These are phyloP conservation scores for Diarsia mendica DNA, from an alignment of 2,888 invertebrate species.

Conservation along the genomic window DNA sequence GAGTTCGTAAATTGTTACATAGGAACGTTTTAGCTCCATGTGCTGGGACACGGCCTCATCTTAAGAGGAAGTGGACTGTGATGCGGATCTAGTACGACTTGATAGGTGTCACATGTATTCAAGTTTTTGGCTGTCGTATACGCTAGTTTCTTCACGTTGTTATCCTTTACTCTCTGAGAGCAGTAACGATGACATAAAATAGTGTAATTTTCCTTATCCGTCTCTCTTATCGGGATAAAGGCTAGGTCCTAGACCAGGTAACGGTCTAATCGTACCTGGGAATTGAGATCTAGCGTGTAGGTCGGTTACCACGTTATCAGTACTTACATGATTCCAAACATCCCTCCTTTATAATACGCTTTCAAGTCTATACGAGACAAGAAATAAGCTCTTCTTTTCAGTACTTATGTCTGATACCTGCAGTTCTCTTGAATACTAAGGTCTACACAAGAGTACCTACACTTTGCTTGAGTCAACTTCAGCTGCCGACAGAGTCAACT, in stretches of 20 bases:
- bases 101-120: too few species aligned
- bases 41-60: too few species aligned
- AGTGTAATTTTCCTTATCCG: too few species aligned
- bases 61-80: background rate
- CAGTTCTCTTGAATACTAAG: background rate
- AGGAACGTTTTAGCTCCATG: background rate
- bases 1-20: background rate
- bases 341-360: background rate
- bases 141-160: background rate
- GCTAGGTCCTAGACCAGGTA: background rate
- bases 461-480: too few species aligned
- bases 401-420: background rate
- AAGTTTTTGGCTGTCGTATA: too few species aligned
- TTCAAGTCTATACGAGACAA: background rate
- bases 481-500: too few species aligned
- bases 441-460: too few species aligned
- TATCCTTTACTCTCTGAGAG: background rate
- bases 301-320: background rate
- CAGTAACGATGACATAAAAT: too few species aligned
- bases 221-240: background rate
- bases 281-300: too few species aligned
- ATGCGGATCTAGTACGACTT: background rate
- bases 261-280: background rate
- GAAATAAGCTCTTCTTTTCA: background rate
- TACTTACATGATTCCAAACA: too few species aligned